Evolutionary conservation across 2,113 vertebrate genomes (phyloP).

Genomic region (Camelus bactrianus): DNA sequence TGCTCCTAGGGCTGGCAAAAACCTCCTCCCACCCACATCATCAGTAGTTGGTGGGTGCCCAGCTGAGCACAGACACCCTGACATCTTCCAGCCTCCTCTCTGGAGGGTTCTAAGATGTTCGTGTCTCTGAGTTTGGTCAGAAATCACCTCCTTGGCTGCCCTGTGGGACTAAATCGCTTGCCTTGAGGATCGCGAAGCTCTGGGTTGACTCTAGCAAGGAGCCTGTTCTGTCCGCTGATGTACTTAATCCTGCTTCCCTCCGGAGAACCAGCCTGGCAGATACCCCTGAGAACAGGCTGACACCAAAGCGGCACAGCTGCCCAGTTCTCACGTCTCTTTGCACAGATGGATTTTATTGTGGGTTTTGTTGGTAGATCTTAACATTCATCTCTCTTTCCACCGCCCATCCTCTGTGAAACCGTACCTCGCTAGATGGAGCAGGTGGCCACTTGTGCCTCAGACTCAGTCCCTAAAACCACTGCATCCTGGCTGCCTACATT

Average conservation of each 20-base stretch:
- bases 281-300: conserved; percentile 67
- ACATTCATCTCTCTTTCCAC: conserved; percentile 72
- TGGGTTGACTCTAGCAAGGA: background rate
- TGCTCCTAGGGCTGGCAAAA: background rate
- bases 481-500: conserved; percentile 81
- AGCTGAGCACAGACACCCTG: background rate
- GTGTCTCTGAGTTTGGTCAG: background rate
- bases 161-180: conserved; percentile 18
- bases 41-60: background rate
- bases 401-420: conserved; percentile 76
- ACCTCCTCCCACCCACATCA: background rate
- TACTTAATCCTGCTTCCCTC: background rate
- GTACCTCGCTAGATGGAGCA: conserved; percentile 85
- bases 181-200: background rate
- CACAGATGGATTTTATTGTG: conserved; percentile 55
- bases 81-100: background rate
- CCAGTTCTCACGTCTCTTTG: conserved; percentile 75
- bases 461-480: conserved; percentile 85
- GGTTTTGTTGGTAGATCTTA: conserved; percentile 65
- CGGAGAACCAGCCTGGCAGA: conserved; percentile 55
- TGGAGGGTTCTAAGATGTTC: background rate
- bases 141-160: conserved; percentile 15
- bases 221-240: background rate
- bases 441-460: conserved; percentile 87
- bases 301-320: conserved; percentile 73